Base-by-base conservation (phyloP, 2,888 invertebrate species). In the Helleia helle region DNA sequence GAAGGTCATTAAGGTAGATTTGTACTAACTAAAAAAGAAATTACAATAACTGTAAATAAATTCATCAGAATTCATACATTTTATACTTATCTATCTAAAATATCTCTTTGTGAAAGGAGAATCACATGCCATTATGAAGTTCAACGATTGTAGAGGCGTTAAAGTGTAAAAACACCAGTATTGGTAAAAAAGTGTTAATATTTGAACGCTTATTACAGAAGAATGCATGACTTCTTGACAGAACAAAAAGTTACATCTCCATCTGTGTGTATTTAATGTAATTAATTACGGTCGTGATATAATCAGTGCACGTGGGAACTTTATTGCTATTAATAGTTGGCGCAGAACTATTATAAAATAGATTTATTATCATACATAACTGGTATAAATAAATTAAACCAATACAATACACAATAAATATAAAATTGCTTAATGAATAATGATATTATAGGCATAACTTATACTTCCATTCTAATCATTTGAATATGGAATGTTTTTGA, bases 391-490 rank as follows among this genome's bases (percentile, higher is more conserved):
- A 34, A 29, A 31, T 26, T 26, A 11, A 12, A 17, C 11, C 12
- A 22, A 22, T 34, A 34, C 34, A 34, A 34, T 34, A 22, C 34
- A 18, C 22, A 18, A 34, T 34, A 34, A 34, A 34, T 22, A 22
- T 34, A 34, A 34, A 34, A 22, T 34, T 12, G 7, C 34, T 12
- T 18, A 34, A 34, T 34, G 18, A 34, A 34, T 34, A 7, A 22
- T 22, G 22, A 7, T 22, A 22, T 22, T 34, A 34, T 12, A 34
- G 12, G 34, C 34, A 18, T 34, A 34, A 34, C 11, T 34, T 18
- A 22, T 11, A 17, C 18, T 30, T 15, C 30, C 34, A 34, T 34
- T 34, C 34, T 34, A 34, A 34, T 22, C 18, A 34, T 34, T 34
- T 34, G 34, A 34, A 34, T 34, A 22, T 22, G 11, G 34, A 34